A percentile compares a stretch with the other conserved stretches of the same genome.
These are phyloP conservation scores for Anagrus nilaparvatae DNA, from an alignment of 1,140 invertebrate genomes.

Conservation along the genomic window DNA sequence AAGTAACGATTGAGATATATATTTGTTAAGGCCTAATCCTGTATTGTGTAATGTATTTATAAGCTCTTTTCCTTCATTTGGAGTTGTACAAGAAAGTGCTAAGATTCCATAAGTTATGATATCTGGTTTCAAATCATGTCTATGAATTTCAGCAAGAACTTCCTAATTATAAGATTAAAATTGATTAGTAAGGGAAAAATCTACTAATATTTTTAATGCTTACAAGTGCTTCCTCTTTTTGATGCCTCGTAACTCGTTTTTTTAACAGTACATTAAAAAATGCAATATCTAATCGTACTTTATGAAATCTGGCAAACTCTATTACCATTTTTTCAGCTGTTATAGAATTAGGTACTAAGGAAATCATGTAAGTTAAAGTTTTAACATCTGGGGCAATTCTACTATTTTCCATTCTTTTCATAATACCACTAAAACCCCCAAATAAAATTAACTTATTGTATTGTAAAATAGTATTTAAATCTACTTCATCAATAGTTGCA, in stretches of 20 bases:
- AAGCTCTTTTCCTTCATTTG: constrained; percentile 49
- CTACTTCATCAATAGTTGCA: not conserved
- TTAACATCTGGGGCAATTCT: constrained; percentile 63
- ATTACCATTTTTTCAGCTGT: constrained; percentile 55
- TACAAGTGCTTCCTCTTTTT: constrained; percentile 59
- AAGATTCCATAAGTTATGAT: constrained; percentile 77
- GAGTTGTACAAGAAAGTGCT: constrained; percentile 61
- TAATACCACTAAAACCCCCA: constrained; percentile 65
- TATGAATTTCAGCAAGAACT: constrained; percentile 53
- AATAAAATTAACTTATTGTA: constrained; percentile 65
- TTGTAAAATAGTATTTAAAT: constrained; percentile 22
- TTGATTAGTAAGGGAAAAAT: constrained; percentile 10
- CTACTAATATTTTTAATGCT: constrained; percentile 21
- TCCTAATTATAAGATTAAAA: constrained; percentile 38
- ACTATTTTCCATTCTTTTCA: constrained; percentile 59
- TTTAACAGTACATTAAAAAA: constrained; percentile 84
- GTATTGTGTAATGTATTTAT: constrained; percentile 57
- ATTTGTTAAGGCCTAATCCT: constrained; percentile 55
- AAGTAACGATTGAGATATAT: constrained; percentile 62
- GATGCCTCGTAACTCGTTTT: constrained; percentile 54
- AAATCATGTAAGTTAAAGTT: constrained; percentile 66
- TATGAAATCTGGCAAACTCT: constrained; percentile 35
- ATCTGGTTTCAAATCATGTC: constrained; percentile 52
- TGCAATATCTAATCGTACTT: constrained; percentile 59
- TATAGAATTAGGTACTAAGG: constrained; percentile 54